Conservation (phyloP, 1,140 invertebrate species). For the Drosophila equinoxialis region DNA sequence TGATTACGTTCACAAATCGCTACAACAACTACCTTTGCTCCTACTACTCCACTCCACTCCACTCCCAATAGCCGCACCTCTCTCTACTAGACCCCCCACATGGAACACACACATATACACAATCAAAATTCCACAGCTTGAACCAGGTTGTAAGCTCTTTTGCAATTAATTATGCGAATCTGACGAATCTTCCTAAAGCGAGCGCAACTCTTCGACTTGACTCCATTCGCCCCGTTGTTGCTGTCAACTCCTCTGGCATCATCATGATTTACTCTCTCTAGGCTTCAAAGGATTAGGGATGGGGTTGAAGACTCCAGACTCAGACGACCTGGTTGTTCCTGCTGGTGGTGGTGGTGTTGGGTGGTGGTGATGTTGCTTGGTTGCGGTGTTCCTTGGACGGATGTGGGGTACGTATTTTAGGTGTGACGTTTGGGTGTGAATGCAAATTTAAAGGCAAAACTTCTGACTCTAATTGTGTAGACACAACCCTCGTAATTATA, state of each 20-base stretch:
- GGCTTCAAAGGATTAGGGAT: not conserved
- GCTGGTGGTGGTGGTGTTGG: constrained; percentile 7
- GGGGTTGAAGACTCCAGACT: not conserved
- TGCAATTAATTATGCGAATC: constrained; percentile 82
- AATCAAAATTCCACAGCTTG: constrained; percentile 77
- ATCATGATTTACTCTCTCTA: constrained; percentile 67
- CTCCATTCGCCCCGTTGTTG: constrained; percentile 50
- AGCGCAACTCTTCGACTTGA: constrained; percentile 73
- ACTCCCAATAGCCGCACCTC: not conserved
- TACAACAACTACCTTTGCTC: constrained; percentile 37
- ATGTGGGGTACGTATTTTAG: not conserved
- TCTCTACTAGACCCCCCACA: not conserved
- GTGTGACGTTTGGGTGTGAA: constrained; percentile 37
- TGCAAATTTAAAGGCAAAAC: constrained; percentile 78
- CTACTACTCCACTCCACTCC: not conserved
- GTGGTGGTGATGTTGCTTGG: constrained; percentile 5
- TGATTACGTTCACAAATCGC: constrained; percentile 82
- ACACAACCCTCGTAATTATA: constrained; percentile 79
- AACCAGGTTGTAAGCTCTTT: constrained; percentile 64
- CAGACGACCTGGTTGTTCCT: constrained; percentile 32
- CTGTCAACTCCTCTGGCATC: constrained; percentile 73
- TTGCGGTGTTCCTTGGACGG: not conserved
- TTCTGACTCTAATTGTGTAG: constrained; percentile 69
- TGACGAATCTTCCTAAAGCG: constrained; percentile 76
- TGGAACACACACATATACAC: constrained; percentile 53